Percentiles rank a stretch among this genome's conserved stretches.
Conservation (phyloP, 2,888 invertebrate genomes). For the Psylliodes chrysocephalus region DNA sequence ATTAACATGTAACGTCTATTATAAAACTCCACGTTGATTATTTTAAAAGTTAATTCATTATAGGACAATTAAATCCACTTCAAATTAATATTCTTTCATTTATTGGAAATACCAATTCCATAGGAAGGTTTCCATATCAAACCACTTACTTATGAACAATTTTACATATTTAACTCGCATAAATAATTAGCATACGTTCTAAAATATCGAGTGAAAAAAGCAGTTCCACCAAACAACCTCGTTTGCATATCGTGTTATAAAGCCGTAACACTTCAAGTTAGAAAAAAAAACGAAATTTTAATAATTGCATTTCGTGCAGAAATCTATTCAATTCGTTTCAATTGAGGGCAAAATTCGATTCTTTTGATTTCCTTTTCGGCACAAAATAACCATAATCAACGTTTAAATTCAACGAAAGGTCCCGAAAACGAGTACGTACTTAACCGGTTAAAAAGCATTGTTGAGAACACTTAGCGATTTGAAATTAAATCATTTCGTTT, state of each 20-base stretch:
- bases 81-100: too few relatives aligned
- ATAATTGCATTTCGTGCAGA: conserved; percentile 18
- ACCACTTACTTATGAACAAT: too few relatives aligned
- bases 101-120: too few relatives aligned
- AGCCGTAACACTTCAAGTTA: conserved; percentile 1
- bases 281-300: conserved; percentile 19
- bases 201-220: too few relatives aligned
- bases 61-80: too few relatives aligned
- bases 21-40: too few relatives aligned
- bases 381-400: conserved; percentile 17
- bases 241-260: not conserved
- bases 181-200: too few relatives aligned
- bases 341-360: conserved; percentile 18
- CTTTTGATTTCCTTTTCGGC: conserved; percentile 20
- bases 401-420: conserved; percentile 14
- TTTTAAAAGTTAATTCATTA: too few relatives aligned
- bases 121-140: too few relatives aligned
- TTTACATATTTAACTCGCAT: too few relatives aligned
- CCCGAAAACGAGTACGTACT: conserved; percentile 17
- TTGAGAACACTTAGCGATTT: conserved; percentile 17
- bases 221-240: not conserved
- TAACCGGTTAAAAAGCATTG: conserved; percentile 11
- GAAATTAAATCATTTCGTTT: conserved; percentile 24
- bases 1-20: too few relatives aligned
- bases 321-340: conserved; percentile 20